Conservation (phyloP, 2,113 vertebrate species). For the Pachycephala philippinensis region DNA sequence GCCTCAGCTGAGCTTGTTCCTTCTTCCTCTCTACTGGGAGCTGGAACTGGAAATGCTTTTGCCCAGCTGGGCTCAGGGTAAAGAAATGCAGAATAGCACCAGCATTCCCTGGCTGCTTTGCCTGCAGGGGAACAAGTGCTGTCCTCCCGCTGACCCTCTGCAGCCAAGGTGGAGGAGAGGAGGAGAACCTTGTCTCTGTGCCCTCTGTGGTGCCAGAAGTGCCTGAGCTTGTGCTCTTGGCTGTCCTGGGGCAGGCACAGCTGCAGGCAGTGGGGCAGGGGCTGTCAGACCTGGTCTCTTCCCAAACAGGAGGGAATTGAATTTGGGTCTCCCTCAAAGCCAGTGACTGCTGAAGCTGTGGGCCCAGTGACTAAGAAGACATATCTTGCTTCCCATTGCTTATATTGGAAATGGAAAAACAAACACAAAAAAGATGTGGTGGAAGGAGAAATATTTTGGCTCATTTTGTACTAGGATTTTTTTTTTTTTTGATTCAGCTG, state of each 20-base stretch:
- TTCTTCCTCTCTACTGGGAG: neutral
- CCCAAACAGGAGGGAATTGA: neutral
- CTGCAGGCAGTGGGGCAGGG: neutral
- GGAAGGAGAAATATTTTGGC: constrained; percentile 54
- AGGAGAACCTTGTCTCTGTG: neutral
- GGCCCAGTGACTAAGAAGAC: neutral
- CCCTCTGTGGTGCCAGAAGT: neutral
- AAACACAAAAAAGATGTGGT: constrained; percentile 4
- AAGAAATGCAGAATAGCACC: neutral
- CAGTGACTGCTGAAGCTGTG: neutral
- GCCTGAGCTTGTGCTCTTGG: fast-evolving
- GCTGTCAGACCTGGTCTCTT: fast-evolving
- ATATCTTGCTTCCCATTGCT: constrained; percentile 19
- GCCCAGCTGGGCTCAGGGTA: neutral
- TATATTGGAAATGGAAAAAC: neutral
- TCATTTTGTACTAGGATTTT: neutral
- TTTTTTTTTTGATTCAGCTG: neutral
- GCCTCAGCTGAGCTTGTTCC: neutral
- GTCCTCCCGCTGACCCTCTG: neutral
- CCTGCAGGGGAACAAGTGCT: fast-evolving
- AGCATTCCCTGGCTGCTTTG: neutral
- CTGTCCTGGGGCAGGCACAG: neutral
- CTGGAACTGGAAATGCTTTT: neutral
- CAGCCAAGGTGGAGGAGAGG: neutral
- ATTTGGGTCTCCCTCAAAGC: neutral